Evolutionary conservation across 1,140 invertebrate species (phyloP), one percentile per base, ranked within the genome.

Genomic region (Helicoverpa armigera): DNA sequence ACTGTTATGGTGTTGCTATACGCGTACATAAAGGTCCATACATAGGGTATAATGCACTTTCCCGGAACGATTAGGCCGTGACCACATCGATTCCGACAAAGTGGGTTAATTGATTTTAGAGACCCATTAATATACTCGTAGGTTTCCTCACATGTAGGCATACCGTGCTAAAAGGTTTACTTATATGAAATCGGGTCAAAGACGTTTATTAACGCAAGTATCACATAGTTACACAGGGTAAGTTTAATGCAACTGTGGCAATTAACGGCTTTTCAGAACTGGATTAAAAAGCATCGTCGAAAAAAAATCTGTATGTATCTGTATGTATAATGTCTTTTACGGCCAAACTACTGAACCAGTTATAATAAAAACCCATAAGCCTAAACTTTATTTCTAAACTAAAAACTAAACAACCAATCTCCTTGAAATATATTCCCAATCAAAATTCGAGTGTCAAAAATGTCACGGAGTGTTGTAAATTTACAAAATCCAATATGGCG

Each of bases 41-140:
- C 35, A 43, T 43, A 31, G 31, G 58, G 58, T 50, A 11, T 75
- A 75, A 75, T 75, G 73, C 58, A 61, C 18, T 75, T 75, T 16
- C n/a, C 58, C 18, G 14, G 12, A 14, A 35, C 56, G 58, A 75
- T 51, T 50, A 61, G 73, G n/a, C 16, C 9, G 16, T 43, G 54
- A 75, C 73, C 73, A 48, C n/a, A 67, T 50, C 35, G 12, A 29
- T 60, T 74, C 29, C 16, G 12, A 23, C 58, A 18, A 75, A 61
- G 29, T 61, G 73, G 73, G 73, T 75, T 75, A 75, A 75, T 75
- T 75, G 73, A 75, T 75, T 75, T 75, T 60, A 75, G 54, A 61
- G 11, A 18, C n/a, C 72, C 73, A 75, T 75, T 61, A 73, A 18
- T 16, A 43, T 67, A 16, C 13, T n/a, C 16, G 50, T 50, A 31